Base-by-base conservation (phyloP, 2,113 vertebrate genomes). In the Cyanistes caeruleus region DNA sequence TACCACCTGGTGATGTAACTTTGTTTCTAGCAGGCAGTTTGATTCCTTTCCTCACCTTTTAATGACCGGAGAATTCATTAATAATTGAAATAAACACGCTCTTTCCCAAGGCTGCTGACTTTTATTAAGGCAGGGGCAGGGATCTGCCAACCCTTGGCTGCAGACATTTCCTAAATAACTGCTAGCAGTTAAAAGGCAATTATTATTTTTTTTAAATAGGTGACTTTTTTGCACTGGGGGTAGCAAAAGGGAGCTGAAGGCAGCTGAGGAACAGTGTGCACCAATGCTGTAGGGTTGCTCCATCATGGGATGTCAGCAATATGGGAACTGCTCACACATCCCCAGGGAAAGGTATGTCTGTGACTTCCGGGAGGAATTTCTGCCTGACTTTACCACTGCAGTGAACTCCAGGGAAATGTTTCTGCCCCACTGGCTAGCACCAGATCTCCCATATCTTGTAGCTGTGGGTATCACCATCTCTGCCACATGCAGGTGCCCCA, bases 11-110 rank as follows among this genome's bases (percentile, higher is more conserved):
- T 96, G 94, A 97, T 0, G 73, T 95, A 94, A 95, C 90, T 92
- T 86, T 48, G 65, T 82, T 89, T 58, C 92, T 78, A 60, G 49
- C 17, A 9, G 5, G 84, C 92, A 52, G 82, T 84, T 94, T 87
- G 73, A 97, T 95, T 94, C 80, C 85, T 96, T 97, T 95, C 88
- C 91, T 97, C 92, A 96, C 96, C 96, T 97, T 97, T 97, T 97
- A 97, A 97, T 97, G 95, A 96, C 94, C 23, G 10, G 90, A 88
- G 93, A 95, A 97, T 97, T 97, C 94, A 97, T 97, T 97, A 97
- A 97, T 97, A 97, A 97, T 97, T 97, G 92, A 97, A 97, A 97
- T 97, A 97, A 97, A 97, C 94, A 97, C 0, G 24, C 67, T 96
- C 73, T 93, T 95, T 97, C 88, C 95, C 93, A 94, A 89, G 94